A percentile compares a stretch with the other conserved stretches of the same genome.
These are phyloP conservation scores for Strix aluco DNA, from an alignment of 2,113 vertebrate genomes.

Conservation along the genomic window DNA sequence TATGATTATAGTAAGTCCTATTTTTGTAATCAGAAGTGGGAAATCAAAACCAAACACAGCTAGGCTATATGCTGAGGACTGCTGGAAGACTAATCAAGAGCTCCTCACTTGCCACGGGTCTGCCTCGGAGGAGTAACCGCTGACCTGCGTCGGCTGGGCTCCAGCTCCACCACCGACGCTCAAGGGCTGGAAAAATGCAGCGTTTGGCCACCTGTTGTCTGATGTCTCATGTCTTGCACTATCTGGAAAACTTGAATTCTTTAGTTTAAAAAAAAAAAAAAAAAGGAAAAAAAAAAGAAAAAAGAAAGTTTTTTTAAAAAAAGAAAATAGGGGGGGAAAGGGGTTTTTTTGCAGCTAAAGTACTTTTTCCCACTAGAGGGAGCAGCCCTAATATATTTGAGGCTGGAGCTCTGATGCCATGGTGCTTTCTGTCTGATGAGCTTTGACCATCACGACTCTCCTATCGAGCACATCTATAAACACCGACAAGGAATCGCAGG, in stretches of 20 bases:
- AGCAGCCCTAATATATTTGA: conserved; percentile 46
- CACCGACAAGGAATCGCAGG: background rate
- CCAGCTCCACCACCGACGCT: background rate
- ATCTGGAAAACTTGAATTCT: conserved; percentile 64
- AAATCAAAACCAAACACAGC: conserved; percentile 12
- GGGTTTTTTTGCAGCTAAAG: background rate
- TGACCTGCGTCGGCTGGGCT: background rate
- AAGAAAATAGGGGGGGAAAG: rapidly evolving
- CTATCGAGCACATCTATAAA: background rate
- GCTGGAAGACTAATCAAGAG: background rate
- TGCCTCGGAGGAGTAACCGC: background rate
- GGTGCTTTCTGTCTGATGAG: background rate
- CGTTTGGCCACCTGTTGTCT: background rate
- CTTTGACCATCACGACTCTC: background rate
- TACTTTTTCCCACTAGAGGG: conserved; percentile 68
- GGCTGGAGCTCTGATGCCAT: background rate
- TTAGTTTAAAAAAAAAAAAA: background rate
- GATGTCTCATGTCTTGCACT: conserved; percentile 49
- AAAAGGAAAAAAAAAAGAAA: no score
- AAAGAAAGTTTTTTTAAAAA: background rate
- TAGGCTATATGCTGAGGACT: background rate
- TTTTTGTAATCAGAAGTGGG: conserved; percentile 58
- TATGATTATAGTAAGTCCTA: conserved; percentile 47
- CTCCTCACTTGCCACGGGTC: background rate
- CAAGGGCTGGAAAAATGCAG: background rate